phyloP scores from a whole-genome alignment of 2,113 vertebrate genomes.

The Muscicapa adusta region DNA sequence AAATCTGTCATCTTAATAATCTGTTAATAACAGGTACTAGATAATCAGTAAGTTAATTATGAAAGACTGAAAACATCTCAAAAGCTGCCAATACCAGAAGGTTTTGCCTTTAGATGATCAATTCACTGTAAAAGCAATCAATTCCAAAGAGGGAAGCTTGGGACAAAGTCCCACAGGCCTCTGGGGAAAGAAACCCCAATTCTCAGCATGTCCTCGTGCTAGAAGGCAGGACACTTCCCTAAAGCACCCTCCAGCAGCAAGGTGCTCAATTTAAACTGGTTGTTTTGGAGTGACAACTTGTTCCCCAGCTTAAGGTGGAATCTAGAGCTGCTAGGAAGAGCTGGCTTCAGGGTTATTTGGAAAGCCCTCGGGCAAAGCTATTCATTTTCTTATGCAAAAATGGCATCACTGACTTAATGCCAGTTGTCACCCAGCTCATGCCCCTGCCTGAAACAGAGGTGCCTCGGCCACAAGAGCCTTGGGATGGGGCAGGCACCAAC shows the following conservation, averaged over 20 bases:
- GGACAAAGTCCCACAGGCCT: not conserved
- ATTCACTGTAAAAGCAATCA: not conserved
- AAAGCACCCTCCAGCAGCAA: not conserved
- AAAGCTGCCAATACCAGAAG: rapidly evolving
- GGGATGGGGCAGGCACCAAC: rapidly evolving
- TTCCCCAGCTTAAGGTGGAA: not conserved
- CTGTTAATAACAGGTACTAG: rapidly evolving
- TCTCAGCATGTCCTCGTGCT: rapidly evolving
- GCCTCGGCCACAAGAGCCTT: rapidly evolving
- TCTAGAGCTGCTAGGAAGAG: not conserved
- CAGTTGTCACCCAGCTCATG: not conserved
- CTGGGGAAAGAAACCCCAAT: not conserved
- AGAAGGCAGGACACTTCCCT: too few species aligned
- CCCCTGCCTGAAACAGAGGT: not conserved
- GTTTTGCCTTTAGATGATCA: rapidly evolving
- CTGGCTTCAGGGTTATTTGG: not conserved
- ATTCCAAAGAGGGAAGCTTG: not conserved
- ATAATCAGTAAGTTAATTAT: not conserved
- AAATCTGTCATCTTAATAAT: not conserved
- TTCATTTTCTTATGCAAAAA: not conserved
- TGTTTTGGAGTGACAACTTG: not conserved
- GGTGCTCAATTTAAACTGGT: rapidly evolving
- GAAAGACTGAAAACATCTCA: not conserved
- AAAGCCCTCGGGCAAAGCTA: not conserved
- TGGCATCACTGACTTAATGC: rapidly evolving